Base-by-base conservation (phyloP, 2,113 vertebrate genomes). In the Oncorhynchus clarkii region DNA sequence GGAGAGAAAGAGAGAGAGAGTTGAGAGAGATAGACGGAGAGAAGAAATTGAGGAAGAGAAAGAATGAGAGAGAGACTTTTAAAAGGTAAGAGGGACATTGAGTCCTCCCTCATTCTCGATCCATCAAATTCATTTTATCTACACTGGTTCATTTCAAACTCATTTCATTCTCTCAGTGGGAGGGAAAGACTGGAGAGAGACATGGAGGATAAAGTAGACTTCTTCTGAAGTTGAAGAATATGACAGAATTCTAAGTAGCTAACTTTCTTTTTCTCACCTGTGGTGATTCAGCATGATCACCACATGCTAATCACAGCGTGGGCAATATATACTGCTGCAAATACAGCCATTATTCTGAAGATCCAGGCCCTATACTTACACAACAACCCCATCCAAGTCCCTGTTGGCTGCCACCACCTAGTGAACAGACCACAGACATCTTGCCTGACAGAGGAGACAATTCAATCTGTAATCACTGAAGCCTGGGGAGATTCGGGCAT, bases 401-500 rank as follows among this genome's bases (percentile, higher is more conserved):
- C 59, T 45, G 39, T 45, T 1, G 9, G 39, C 39, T 12, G 39
- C 39, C 39, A 45, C 65, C 65, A 16, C 65, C 14, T 14, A 67
- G 24, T 18, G 65, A 67, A 31, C 26, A 67, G 14, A 31, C 65
- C 29, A 67, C 65, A 67, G 65, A 14, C 29, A 34, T 4, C 13
- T 67, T 34, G 26, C 65, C 65, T 31, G 27, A 16, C 13, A 16
- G 65, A 16, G 26, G 26, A 31, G 27, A 67, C 24, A 31, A 67
- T 29, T 34, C 65, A 27, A 67, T 67, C 65, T 67, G 65, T 6
- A 67, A 67, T 34, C 65, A 67, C 65, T 31, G 65, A 31, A 67
- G 65, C 65, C 65, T 67, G 65, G 27, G 29, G 65, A 67, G 27
- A 67, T 29, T 14, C 4, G 18, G 27, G 8, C 27, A 31, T 67